Evolutionary conservation across 1,140 invertebrate genomes (phyloP), one percentile per base, ranked within the genome.

Genomic region (Cydia amplana): DNA sequence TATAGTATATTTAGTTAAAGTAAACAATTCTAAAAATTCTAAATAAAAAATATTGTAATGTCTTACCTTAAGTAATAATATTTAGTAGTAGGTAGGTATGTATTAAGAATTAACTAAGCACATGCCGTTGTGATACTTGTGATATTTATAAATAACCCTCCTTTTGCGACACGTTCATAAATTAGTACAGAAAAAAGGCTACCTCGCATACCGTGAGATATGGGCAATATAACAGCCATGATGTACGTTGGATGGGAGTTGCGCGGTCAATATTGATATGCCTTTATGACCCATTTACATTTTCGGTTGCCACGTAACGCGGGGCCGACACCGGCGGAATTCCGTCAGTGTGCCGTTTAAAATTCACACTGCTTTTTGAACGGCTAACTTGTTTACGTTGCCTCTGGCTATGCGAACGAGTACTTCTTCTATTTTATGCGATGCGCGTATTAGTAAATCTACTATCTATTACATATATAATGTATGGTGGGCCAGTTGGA

Each of bases 231-330:
- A 88, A 86, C 80, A 78, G 79, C 76, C 78, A 83, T 87, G 86
- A 86, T 87, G 86, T 82, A 87, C 85, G 84, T 67, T 84, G 82
- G 82, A 83, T 84, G 83, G 80, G 83, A 85, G 83, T 82, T 78
- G 83, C 82, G 82, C 87, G 86, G 88, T 90, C 86, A 88, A 89
- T 88, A 90, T 88, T 90, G 88, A 89, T 90, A 88, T 82, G 83
- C 80, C 81, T 88, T 89, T 90, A 90, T 88, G 85, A 86, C 80
- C 86, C 86, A 88, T 88, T 90, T 88, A 89, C 86, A 82, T 89
- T 90, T 89, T 86, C 79, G 84, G 84, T 79, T 76, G 80, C 80
- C 81, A 79, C 76, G 78, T 79, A 76, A 79, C 82, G 78, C 51
- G 76, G 76, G 65, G 23, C 65, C 65, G 65, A 40, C 65, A 43